Conservation (phyloP, 2,888 invertebrate genomes). For the Patella ulyssiponensis region DNA sequence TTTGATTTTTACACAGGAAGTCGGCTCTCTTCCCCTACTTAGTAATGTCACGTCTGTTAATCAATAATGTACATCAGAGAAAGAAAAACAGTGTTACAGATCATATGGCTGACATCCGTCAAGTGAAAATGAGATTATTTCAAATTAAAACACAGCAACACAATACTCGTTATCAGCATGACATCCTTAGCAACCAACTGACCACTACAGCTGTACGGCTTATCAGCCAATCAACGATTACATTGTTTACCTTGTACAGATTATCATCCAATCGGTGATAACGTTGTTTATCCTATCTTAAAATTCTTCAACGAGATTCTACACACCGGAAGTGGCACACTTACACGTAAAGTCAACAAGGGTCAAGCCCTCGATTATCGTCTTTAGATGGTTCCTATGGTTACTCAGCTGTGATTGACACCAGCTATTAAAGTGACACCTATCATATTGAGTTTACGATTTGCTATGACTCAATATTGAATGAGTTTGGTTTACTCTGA, state of each 20-base stretch:
- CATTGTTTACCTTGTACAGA: not conserved
- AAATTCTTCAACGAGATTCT: not conserved
- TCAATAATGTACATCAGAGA: too few species aligned
- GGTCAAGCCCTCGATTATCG: constrained; percentile 7
- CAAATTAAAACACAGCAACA: too few species aligned
- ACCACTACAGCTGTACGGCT: too few species aligned
- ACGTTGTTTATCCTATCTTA: constrained; percentile 10
- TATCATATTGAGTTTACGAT: not conserved
- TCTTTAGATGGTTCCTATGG: not conserved
- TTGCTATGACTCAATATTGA: not conserved
- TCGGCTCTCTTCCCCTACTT: too few species aligned
- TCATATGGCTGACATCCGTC: too few species aligned
- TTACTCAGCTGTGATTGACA: not conserved
- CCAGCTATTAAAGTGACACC: constrained; percentile 6
- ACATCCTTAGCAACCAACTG: too few species aligned
- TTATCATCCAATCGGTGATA: not conserved
- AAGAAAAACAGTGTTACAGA: too few species aligned
- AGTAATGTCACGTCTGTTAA: too few species aligned
- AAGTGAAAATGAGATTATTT: too few species aligned
- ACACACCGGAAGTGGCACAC: constrained; percentile 6
- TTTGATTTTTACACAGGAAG: too few species aligned
- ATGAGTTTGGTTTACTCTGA: not conserved
- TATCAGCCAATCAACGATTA: too few species aligned
- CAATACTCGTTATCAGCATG: too few species aligned
- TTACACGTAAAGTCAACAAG: constrained; percentile 7